Conservation (phyloP, 2,797 vertebrate genomes). For the Amblyraja radiata region DNA sequence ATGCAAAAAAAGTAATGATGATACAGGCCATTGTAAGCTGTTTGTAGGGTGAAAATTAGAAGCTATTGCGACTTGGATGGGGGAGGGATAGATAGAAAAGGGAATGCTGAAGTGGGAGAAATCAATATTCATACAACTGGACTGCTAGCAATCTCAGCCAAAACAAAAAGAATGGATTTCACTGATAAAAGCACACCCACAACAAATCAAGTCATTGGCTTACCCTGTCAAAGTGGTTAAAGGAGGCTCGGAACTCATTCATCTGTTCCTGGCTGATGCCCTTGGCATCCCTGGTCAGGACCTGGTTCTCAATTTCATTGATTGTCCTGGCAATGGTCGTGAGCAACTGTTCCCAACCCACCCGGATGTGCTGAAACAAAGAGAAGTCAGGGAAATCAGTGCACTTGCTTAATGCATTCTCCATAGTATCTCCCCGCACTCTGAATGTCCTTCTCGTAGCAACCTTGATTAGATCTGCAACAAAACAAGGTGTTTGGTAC, state of each 20-base stretch:
- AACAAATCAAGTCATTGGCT: constrained; percentile 47
- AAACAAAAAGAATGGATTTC: background rate
- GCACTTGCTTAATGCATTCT: background rate
- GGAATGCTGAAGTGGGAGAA: too few relatives aligned
- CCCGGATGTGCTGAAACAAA: constrained; percentile 79
- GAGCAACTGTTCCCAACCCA: constrained; percentile 96
- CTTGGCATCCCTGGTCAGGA: constrained; percentile 91
- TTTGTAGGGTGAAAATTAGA: too few relatives aligned
- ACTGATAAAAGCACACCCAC: constrained; percentile 42
- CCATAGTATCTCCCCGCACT: background rate
- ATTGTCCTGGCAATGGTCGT: constrained; percentile 96
- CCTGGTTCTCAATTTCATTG: constrained; percentile 96
- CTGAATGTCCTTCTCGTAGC: background rate
- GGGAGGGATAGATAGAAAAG: too few relatives aligned
- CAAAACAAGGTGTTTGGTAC: background rate
- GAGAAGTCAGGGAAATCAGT: background rate
- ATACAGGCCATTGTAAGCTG: too few relatives aligned
- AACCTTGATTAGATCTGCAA: background rate
- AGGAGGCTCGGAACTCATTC: constrained; percentile 93
- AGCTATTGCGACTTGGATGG: too few relatives aligned
- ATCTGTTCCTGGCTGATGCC: constrained; percentile 97
- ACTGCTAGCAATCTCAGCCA: background rate
- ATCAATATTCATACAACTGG: too few relatives aligned
- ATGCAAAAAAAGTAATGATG: too few relatives aligned
- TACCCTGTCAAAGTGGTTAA: constrained; percentile 98